Conservation (phyloP, 2,888 invertebrate species). For the Anoplius nigerrimus region DNA sequence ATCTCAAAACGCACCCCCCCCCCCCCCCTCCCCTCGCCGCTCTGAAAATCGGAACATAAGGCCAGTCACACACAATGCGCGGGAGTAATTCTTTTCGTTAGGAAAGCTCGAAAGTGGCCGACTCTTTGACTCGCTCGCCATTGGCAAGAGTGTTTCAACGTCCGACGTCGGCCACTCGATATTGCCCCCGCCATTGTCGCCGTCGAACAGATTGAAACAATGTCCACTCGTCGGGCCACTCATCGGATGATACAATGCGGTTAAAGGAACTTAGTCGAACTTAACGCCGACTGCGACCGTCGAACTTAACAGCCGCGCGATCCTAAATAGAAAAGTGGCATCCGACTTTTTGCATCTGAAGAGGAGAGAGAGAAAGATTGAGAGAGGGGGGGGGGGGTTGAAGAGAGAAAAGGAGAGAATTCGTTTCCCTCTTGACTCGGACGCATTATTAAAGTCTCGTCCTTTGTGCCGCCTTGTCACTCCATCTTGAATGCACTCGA, state of each 20-base stretch:
- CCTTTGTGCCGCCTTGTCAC: slow-evolving; percentile 54
- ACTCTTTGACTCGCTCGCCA: too few relatives aligned
- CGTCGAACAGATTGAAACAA: slow-evolving; percentile 49
- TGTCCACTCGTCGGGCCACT: slow-evolving; percentile 38
- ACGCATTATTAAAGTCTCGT: slow-evolving; percentile 55
- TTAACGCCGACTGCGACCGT: too few relatives aligned
- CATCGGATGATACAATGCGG: slow-evolving; percentile 45
- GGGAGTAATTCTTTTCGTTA: too few relatives aligned
- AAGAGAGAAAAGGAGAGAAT: slow-evolving; percentile 31
- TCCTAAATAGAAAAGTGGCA: slow-evolving; percentile 46
- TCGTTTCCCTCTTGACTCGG: slow-evolving; percentile 46
- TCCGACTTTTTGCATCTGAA: slow-evolving; percentile 22
- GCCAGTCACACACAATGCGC: too few relatives aligned
- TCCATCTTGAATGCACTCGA: slow-evolving; percentile 37
- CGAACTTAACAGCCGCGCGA: slow-evolving; percentile 21
- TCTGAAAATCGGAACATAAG: too few relatives aligned
- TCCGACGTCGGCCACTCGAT: slow-evolving; percentile 40
- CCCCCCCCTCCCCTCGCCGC: too few relatives aligned
- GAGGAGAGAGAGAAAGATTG: slow-evolving; percentile 6
- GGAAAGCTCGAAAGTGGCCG: too few relatives aligned
- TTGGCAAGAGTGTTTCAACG: slow-evolving; percentile 38
- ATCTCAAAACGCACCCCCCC: too few relatives aligned
- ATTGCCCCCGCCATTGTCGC: slow-evolving; percentile 40
- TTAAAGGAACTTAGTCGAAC: slow-evolving; percentile 18
- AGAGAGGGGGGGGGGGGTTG: slow-evolving; percentile 11